Evolutionary conservation across 2,797 vertebrate genomes (phyloP), one percentile per base, ranked within the genome.

Genomic region (Lagothrix lagotricha): DNA sequence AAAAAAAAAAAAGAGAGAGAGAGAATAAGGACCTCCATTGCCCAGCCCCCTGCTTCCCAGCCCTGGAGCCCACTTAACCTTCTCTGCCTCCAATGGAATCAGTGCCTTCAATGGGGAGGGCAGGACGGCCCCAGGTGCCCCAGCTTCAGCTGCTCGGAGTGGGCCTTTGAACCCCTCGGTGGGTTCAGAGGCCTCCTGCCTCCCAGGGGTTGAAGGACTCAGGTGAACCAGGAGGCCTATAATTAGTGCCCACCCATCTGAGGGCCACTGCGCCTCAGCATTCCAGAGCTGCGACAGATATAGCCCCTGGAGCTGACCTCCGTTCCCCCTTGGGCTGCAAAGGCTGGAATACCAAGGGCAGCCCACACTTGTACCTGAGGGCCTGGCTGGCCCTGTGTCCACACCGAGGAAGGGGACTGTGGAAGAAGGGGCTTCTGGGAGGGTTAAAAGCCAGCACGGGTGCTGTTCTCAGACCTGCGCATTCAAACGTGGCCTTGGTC

Each of bases 161-260:
- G 90, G 97, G 44, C 84, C 97, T 98, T 98, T 98, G 98, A 98
- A 97, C 96, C 95, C 46, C 97, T 90, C 33, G 3, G 95, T 0
- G 7, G 85, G 98, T 97, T 98, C 98, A 98, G 98, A 97, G 94
- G 95, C 96, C 97, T 97, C 96, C 96, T 50, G 81, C 97, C 96
- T 97, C 97, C 97, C 0, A 95, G 85, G 97, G 96, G 94, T 85
- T 97, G 96, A 97, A 84, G 97, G 97, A 97, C 98, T 94, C 97
- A 57, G 98, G 98, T 98, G 97, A 98, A 95, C 97, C 95, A 97
- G 97, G 96, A 96, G 96, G 97, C 97, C 97, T 98, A 93, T 97
- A 98, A 98, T 98, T 98, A 98, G 98, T 79, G 57, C 97, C 97
- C 96, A 97, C 96, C 95, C 97, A 98, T 95, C 88, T 82, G 95